phyloP scores from a whole-genome alignment of 2,797 vertebrate species.

The Bradypus variegatus region DNA sequence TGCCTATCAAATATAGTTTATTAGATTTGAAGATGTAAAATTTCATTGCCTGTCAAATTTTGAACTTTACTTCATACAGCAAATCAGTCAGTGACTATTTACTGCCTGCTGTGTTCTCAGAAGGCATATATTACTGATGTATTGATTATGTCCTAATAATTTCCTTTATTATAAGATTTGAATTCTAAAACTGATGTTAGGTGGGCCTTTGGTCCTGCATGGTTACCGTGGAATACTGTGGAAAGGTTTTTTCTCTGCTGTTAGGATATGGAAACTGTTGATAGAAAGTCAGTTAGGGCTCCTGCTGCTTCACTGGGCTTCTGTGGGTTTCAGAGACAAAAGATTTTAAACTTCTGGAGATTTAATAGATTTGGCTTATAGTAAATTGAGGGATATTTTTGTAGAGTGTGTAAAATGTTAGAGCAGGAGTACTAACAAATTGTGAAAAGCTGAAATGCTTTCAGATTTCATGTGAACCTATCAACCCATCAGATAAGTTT shows the following conservation, averaged over 20 bases:
- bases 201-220: not conserved
- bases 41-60: conserved; percentile 28
- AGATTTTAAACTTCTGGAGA: conserved; percentile 7
- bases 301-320: not conserved
- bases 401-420: conserved; percentile 40
- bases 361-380: conserved; percentile 41
- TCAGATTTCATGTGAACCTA: conserved; percentile 28
- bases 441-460: conserved; percentile 29
- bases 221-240: not conserved
- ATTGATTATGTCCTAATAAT: not conserved
- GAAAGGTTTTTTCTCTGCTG: not conserved
- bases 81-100: not conserved
- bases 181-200: conserved; percentile 13
- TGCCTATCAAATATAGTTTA: not conserved
- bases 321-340: conserved; percentile 14
- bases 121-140: not conserved
- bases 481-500: conserved; percentile 20
- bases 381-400: conserved; percentile 26
- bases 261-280: not conserved
- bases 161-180: conserved; percentile 7
- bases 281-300: conserved; percentile 18
- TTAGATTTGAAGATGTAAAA: not conserved
- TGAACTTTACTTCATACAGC: not conserved
- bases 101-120: not conserved
- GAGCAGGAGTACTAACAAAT: conserved; percentile 33